Base-by-base conservation (phyloP, 2,888 invertebrate genomes). In the Agriotes lineatus region DNA sequence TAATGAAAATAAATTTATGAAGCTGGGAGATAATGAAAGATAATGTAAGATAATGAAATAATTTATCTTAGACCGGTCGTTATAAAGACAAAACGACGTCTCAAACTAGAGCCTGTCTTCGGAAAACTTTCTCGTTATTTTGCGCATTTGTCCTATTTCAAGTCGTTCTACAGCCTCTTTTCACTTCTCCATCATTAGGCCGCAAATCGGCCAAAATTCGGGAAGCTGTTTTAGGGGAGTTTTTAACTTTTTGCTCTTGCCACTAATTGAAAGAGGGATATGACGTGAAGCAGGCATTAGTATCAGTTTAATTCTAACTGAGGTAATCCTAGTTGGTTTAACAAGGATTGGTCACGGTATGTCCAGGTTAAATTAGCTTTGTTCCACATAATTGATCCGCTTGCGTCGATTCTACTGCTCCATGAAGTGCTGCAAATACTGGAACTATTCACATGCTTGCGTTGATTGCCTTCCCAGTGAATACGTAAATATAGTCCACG, bases 331-430 rank as follows among this genome's bases (percentile, higher is more conserved):
- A 45, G 62, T 30, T 37, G 56, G 62, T 67, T 67, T 67, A 67
- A 62, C 67, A 59, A 59, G 67, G 67, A 48, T 67, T 67, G 56
- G 57, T 57, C 56, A 56, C 37, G 18, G 56, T 62, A 48, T 39
- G 39, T 48, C 18, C 19, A 16, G 62, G 57, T 67, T 62, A 56
- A 67, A 67, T 67, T 67, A 67, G 61, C 35, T 62, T 62, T 67
- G 61, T 57, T 62, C 50, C 25, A 45, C 33, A 57, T 62, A 67
- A 67, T 67, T 67, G 62, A 57, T 44, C 56, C 19, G 35, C 6
- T 35, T 20, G 37, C 14, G 56, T 2, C 37, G 30, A 37, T 37
- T 50, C 30, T 20, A 50, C 50, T 14, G 20, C 30, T 12, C 25
- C 10, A 14, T 50, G 50, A 25, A 50, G 54, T 16, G 4, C 16